Evolutionary conservation across 2,113 vertebrate species (phyloP).

Genomic region (Philantomba maxwellii): DNA sequence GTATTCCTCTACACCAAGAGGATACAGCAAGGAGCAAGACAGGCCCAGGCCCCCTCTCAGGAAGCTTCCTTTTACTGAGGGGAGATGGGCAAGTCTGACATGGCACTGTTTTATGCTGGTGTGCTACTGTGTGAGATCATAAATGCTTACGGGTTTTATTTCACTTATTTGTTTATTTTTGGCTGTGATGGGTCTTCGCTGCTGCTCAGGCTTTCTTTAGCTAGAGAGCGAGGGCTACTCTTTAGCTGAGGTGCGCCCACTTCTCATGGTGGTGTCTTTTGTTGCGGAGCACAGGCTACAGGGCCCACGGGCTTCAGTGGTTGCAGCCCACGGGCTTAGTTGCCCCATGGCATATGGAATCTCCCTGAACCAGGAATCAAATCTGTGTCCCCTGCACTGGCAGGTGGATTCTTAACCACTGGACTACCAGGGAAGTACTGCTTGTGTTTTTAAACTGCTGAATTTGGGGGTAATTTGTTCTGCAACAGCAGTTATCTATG

Average conservation of each 20-base stretch:
- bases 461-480: neutral
- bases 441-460: neutral
- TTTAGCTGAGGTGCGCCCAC: accelerated
- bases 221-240: neutral
- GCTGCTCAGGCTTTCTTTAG: neutral
- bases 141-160: neutral
- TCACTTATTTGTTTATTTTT: neutral
- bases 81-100: neutral
- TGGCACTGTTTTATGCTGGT: neutral
- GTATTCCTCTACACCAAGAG: neutral
- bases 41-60: neutral
- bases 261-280: neutral
- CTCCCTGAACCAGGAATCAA: neutral
- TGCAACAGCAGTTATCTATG: too few species aligned
- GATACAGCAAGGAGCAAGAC: neutral
- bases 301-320: neutral
- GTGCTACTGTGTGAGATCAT: neutral
- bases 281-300: neutral
- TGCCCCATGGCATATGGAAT: neutral
- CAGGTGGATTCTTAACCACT: neutral
- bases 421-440: neutral
- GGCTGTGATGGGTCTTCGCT: neutral
- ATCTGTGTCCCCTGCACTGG: neutral
- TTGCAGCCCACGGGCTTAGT: neutral
- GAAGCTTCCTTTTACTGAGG: neutral